These are phyloP conservation scores for Coleophora flavipennella DNA, from an alignment of 2,888 invertebrate species.

Conservation along the genomic window DNA sequence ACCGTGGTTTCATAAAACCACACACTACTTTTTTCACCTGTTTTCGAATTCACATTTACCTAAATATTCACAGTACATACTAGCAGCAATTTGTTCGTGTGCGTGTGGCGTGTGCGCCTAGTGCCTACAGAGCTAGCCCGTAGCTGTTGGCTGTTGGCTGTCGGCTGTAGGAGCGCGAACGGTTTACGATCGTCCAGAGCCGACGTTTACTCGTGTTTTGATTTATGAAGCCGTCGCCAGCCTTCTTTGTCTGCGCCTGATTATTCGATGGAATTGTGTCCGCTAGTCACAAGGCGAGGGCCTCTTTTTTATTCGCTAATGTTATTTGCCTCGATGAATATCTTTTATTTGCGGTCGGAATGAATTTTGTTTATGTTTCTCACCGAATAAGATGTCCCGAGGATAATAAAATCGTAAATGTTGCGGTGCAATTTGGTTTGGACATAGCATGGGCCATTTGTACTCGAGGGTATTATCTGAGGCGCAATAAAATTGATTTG, in stretches of 20 bases:
- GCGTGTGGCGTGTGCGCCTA: too few relatives aligned
- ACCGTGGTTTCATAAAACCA: too few relatives aligned
- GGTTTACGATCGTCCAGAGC: constrained; percentile 47
- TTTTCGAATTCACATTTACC: too few relatives aligned
- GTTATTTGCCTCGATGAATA: constrained; percentile 23
- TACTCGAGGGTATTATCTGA: constrained; percentile 8
- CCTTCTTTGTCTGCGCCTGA: constrained; percentile 37
- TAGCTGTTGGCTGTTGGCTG: constrained; percentile 7
- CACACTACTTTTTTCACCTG: too few relatives aligned
- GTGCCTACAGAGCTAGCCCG: neutral
- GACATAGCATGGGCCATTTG: constrained; percentile 6
- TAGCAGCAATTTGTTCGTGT: too few relatives aligned
- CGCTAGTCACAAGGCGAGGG: constrained; percentile 20
- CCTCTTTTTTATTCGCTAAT: constrained; percentile 29
- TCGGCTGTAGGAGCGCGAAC: constrained; percentile 20
- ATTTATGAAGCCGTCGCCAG: constrained; percentile 38
- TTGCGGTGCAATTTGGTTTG: constrained; percentile 33
- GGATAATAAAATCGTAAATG: constrained; percentile 32
- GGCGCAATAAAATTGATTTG: constrained; percentile 13
- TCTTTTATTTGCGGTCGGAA: constrained; percentile 30
- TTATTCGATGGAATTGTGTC: constrained; percentile 31
- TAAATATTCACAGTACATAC: too few relatives aligned
- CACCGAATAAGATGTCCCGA: constrained; percentile 18
- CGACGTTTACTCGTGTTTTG: constrained; percentile 50
- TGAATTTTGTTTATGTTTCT: constrained; percentile 36